phyloP scores from a whole-genome alignment of 2,797 vertebrate species.

The Gymnoscopelus braueri region DNA sequence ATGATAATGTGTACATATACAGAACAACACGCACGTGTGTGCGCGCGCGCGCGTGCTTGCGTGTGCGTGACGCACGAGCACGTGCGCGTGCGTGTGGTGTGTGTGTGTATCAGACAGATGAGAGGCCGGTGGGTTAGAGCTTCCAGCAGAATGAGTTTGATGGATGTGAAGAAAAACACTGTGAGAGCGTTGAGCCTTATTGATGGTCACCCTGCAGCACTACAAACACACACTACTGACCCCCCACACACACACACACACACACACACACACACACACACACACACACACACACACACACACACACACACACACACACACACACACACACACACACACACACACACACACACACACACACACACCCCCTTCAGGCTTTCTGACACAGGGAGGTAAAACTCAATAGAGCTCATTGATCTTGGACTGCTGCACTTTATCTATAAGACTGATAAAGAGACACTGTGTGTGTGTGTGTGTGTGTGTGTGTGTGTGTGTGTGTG shows the following conservation, averaged over 20 bases:
- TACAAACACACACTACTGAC: constrained; percentile 64
- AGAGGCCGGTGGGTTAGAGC: constrained; percentile 65
- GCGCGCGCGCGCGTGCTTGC: no score
- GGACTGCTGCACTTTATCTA: neutral
- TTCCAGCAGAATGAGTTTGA: constrained; percentile 66
- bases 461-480: no score
- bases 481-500: no score
- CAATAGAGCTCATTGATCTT: neutral
- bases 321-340: no score
- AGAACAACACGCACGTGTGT: no score
- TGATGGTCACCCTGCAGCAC: constrained; percentile 64
- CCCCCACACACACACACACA: constrained; percentile 28
- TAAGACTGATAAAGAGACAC: no score
- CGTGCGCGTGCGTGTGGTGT: no score
- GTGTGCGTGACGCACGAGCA: no score
- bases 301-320: no score
- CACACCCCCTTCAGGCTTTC: neutral
- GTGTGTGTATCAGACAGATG: constrained; percentile 60
- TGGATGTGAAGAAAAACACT: constrained; percentile 74
- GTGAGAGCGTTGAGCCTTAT: constrained; percentile 69
- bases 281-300: no score
- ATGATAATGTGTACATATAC: no score
- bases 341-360: no score
- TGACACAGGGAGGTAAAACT: neutral
- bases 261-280: constrained; percentile 5